Evolutionary conservation across 2,113 vertebrate genomes (phyloP).

Genomic region (Felis chaus): DNA sequence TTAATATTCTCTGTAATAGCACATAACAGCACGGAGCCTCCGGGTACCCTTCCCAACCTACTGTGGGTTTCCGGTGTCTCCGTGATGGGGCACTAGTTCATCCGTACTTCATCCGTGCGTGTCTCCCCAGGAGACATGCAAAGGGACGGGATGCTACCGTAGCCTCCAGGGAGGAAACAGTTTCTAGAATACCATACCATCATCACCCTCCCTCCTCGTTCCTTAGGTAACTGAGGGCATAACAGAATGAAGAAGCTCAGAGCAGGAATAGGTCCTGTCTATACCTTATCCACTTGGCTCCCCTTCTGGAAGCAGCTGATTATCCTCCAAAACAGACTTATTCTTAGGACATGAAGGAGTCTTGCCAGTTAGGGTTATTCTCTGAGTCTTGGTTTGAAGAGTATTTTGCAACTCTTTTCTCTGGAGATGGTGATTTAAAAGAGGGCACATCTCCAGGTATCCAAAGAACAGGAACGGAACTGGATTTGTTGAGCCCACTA

Average conservation of each 20-base stretch:
- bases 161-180: not conserved
- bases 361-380: not conserved
- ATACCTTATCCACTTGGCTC: not conserved
- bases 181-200: not conserved
- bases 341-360: not conserved
- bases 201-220: not conserved
- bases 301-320: not conserved
- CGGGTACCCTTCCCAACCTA: not conserved
- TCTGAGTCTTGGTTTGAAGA: not conserved
- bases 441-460: not conserved
- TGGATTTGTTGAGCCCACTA: not conserved
- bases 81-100: not conserved
- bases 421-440: not conserved
- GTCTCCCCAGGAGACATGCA: not conserved
- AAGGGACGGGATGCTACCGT: too few relatives aligned
- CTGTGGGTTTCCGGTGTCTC: not conserved
- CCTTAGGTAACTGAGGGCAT: not conserved
- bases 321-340: not conserved
- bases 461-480: not conserved
- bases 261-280: not conserved
- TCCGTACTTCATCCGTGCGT: not conserved
- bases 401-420: not conserved
- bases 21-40: constrained; percentile 56
- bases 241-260: not conserved
- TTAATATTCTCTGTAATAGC: constrained; percentile 76